Evolutionary conservation across 2,113 vertebrate genomes (phyloP), one percentile per base, ranked within the genome.

Genomic region (Ameiurus melas): DNA sequence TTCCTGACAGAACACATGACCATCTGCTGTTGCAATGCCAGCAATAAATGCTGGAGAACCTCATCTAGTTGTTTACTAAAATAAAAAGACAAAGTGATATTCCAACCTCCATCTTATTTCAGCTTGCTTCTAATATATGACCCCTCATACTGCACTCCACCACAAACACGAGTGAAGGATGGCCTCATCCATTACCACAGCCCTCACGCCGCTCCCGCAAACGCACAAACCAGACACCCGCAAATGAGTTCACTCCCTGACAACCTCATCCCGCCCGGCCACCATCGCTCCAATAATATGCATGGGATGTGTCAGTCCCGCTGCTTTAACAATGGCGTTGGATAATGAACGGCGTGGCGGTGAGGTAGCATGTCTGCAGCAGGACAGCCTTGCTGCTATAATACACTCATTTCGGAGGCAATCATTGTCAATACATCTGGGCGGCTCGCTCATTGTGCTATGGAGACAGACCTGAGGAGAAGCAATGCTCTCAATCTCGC

Each of bases 391-490:
- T 92, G 93, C 94, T 93, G 94, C 94, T 93, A 96, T 97, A 97
- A 99, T 96, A 93, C 95, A 94, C 95, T 97, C 95, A 96, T 98
- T 96, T 97, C 94, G 93, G 94, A 94, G 94, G 96, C 96, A 97
- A 97, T 98, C 96, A 97, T 96, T 97, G 96, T 97, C 97, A 97
- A 96, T 96, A 96, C 94, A 96, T 70, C 84, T 81, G 16, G 36
- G 33, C 7, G 27, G 53, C 19, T 73, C 27, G 58, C 94, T 94
- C 95, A 94, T 94, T 95, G 95, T 94, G 94, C 93, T 93, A 89
- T 89, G 93, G 93, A 94, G 77, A 22, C 79, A 36, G 84, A 85
- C 80, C 58, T 12, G 20, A 60, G 84, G 27, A 55, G 8, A 60
- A 25, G 20, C 36, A 19, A 86, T 14, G 33, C 36, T 62, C 36